Base-by-base conservation (phyloP, 2,797 vertebrate species). In the Microctenopoma steveboyesi region DNA sequence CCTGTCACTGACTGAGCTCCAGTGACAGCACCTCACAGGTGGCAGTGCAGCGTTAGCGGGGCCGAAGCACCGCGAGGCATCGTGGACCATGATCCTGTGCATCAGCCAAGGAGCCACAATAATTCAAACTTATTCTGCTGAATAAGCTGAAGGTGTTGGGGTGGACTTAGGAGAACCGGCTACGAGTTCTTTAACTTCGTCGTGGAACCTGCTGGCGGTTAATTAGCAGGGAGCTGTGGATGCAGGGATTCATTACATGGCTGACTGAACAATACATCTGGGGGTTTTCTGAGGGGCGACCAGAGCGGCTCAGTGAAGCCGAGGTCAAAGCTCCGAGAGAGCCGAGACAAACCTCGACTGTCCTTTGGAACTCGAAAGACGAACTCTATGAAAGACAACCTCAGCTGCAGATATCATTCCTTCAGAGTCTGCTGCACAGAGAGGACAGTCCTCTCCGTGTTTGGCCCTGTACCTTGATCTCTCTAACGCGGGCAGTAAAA, bases 241-340 rank as follows among this genome's bases (percentile, higher is more conserved):
- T 52, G 64, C 59, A 47, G 51, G 73, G 65, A 69, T 74, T 87
- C 74, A 84, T 88, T 84, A 86, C 78, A 83, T 0, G 76, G 73
- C 51, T 78, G 86, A 84, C 27, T 82, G 82, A 78, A 66, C 83
- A 82, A 70, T 78, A 66, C 83, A 75, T 66, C 51, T 0, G 4
- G 11, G 59, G 50, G 69, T 72, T 74, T 79, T 79, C 68, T 69
- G 79, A 82, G 57, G 68, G 78, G 54, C 55, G 74, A 76, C 68
- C 45, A 27, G 47, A 50, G 54, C 63, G 27, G 54, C 64, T 71
- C 60, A 27, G 51, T n/a, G 51, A 49, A 47, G 43, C 27, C 0
- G 7, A 45, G 57, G 51, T 52, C 35, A n/a, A 49, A 59, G 60
- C 13, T 14, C 40, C 4, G 59, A 47, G 53, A 0, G 39, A 64